Base-by-base conservation (phyloP, 1,140 invertebrate species). In the Eumaeus atala region DNA sequence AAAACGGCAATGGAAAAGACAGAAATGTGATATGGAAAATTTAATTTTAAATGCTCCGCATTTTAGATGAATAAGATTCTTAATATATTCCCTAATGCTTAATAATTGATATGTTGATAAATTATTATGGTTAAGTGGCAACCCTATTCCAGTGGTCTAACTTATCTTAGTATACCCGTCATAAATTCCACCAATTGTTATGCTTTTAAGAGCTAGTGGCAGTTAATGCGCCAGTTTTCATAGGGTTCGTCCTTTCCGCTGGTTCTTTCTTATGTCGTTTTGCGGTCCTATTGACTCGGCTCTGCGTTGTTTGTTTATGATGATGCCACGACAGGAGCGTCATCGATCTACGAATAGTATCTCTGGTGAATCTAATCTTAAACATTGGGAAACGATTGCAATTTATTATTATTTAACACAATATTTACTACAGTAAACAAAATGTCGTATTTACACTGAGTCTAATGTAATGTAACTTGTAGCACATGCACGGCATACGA, bases 161-260 rank as follows among this genome's bases (percentile, higher is more conserved):
- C 21, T 18, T 42, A 5, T 33, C 14, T 21, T 42, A 37, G 11
- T 14, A 33, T 35, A 40, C 37, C 51, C 33, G 51, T 74, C 74
- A 71, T 79, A 79, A 66, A 74, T 71, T 72, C 70, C 70, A 73
- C 71, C 67, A 66, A 59, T 74, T 69, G 69, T 64, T 61, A 68
- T 72, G 78, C 82, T 84, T 85, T 58, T 82, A 82, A 79, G 67
- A 85, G 77, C 80, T 82, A 84, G 82, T 77, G 82, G 57, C 63
- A 70, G 69, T 69, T 72, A 56, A 54, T 56, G 67, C 72, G 68
- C 67, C 61, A 60, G 58, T 60, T 50, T 67, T 72, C 67, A 77
- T 75, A 6, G 21, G 6, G 21, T 66, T 76, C 70, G 60, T 74
- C 77, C 70, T 75, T 81, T 69, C 68, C 70, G 70, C 64, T 67